Base-by-base conservation (phyloP, 2,888 invertebrate genomes). In the Ophonus ardosiacus region DNA sequence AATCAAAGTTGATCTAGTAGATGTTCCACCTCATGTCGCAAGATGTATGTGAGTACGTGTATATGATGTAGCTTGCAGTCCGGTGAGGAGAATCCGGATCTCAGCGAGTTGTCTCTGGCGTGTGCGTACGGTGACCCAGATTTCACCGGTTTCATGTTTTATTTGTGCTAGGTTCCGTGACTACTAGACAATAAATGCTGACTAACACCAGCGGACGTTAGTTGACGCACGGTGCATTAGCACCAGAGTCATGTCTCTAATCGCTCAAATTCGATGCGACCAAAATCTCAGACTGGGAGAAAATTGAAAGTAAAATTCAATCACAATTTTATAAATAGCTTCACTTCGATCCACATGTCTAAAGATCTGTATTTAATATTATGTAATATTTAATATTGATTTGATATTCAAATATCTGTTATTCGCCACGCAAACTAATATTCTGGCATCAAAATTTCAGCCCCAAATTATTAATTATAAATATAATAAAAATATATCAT, bases 91-190 rank as follows among this genome's bases (percentile, higher is more conserved):
- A 78, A 84, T 78, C 84, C 84, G 84, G 84, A 84, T 84, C 84
- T 84, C 51, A 68, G 68, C 31, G 68, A 68, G 40, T 68, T 68
- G 40, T 40, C 68, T 31, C 38, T 68, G 40, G 68, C 71, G 43
- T 31, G 78, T 84, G 65, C 84, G 84, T 84, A 63, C 40, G 43
- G 78, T 84, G 84, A 78, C 84, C 84, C 31, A 84, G 84, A 84
- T 84, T 84, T 84, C 84, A 65, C 84, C 56, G 84, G 65, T 78
- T 78, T 84, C 76, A 78, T 84, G 84, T 84, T 84, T 84, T 84
- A 84, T 84, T 84, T 84, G 84, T 84, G 84, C 84, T 78, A 84
- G 84, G 84, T 84, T 84, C 84, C 84, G 84, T 84, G 84, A 84
- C 84, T 84, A 78, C 78, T 84, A 84, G 84, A 84, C 84, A 84